Conservation (phyloP, 2,113 vertebrate genomes). For the Bungarus multicinctus region DNA sequence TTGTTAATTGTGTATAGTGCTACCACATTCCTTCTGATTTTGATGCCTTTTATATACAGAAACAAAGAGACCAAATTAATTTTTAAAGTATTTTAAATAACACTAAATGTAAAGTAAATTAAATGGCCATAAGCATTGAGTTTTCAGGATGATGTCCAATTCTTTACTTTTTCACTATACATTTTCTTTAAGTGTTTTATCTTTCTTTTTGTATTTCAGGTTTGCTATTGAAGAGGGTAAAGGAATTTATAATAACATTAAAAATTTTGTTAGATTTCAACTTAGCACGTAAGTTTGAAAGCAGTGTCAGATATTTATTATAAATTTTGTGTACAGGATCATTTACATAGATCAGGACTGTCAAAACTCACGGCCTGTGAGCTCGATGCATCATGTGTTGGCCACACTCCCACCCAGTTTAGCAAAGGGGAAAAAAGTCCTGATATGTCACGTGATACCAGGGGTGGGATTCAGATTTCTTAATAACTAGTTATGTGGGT, state of each 20-base stretch:
- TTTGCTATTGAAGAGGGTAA: conserved; percentile 98
- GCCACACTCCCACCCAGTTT: too few species aligned
- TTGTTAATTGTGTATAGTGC: background rate
- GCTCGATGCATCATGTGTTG: too few species aligned
- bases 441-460: too few species aligned
- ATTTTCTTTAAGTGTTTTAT: background rate
- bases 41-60: background rate
- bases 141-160: background rate
- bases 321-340: background rate
- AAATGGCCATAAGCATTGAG: background rate
- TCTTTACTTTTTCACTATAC: background rate
- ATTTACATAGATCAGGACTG: background rate
- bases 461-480: too few species aligned
- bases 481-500: too few species aligned
- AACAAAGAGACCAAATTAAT: background rate
- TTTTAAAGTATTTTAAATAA: conserved; percentile 1
- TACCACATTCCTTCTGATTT: background rate
- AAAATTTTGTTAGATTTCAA: conserved; percentile 98
- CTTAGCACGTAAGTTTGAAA: conserved; percentile 94
- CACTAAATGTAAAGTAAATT: background rate
- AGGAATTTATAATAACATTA: conserved; percentile 99
- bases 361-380: too few species aligned
- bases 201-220: conserved; percentile 74
- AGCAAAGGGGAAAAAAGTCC: too few species aligned
- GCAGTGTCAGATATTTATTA: conserved; percentile 8